phyloP scores from a whole-genome alignment of 1,140 invertebrate genomes.

The Batillaria attramentaria region DNA sequence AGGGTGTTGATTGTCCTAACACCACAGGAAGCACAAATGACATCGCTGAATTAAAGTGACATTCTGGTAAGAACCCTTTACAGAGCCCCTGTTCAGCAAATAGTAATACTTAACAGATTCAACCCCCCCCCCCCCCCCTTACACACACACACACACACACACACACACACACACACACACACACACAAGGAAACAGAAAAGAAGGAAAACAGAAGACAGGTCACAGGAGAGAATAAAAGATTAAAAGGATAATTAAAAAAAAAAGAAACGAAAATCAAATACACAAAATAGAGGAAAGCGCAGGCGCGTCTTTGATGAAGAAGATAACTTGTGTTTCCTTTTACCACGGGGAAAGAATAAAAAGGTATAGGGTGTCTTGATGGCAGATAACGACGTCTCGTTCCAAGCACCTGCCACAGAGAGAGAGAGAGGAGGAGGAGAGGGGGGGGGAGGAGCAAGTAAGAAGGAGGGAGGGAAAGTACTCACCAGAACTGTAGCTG shows the following conservation, averaged over 20 bases:
- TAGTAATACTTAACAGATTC: no score
- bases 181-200: neutral
- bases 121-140: no score
- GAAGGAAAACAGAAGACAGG: neutral
- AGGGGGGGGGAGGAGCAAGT: neutral
- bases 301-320: neutral
- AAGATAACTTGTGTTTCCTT: no score
- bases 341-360: neutral
- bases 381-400: no score
- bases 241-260: neutral
- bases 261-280: neutral
- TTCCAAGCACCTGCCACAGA: neutral
- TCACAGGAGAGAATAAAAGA: neutral
- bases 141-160: neutral
- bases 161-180: neutral
- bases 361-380: neutral
- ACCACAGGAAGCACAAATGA: neutral
- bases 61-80: neutral
- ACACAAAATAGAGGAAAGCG: neutral
- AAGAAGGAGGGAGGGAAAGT: neutral
- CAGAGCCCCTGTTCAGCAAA: no score
- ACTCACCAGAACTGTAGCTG: slow-evolving; percentile 89
- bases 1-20: neutral
- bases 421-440: neutral
- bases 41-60: neutral